Evolutionary conservation across 2,113 vertebrate species (phyloP), one percentile per base, ranked within the genome.

Genomic region (Damaliscus lunatus): DNA sequence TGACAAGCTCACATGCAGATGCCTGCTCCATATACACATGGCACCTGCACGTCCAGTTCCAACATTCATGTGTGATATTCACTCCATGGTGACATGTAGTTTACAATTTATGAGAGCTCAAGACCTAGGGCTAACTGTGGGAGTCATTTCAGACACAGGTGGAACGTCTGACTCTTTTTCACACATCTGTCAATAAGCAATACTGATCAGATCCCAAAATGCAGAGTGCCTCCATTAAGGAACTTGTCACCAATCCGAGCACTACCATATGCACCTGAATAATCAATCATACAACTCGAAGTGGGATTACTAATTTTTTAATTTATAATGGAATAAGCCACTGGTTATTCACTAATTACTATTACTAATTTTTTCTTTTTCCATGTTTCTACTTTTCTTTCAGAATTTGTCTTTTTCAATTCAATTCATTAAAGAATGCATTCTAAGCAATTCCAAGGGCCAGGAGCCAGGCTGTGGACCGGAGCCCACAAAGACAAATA

Each of bases 391-490:
- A 7, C 52, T 91, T 77, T 62, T n/a, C 23, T 80, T 67, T 48
- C 8, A 15, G 31, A 60, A 91, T 31, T 31, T n/a, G 23, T 95
- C 36, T 1, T 78, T 78, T 55, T 31, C 6, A 11, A 11, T 36
- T 43, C 9, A 29, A 16, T n/a, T 9, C 14, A 81, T 17, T 80
- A 23, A 78, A 91, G 25, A 31, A 31, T 50, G 17, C 0, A 29
- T 60, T 86, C 12, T 40, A 1, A 57, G 40, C 1, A 11, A 29
- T 33, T 48, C 23, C 25, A 4, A 36, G 23, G 7, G 6, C 15
- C 23, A 40, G 31, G 12, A 48, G 31, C 36, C 4, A 0, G 19
- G 19, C 31, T 36, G 1, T 25, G 1, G 46, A 9, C 40, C 7
- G 1, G 3, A 31, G 33, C 1, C 46, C 53, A 40, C 10, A 43